Percentiles rank a stretch among this genome's conserved stretches.
Conservation (phyloP, 1,140 invertebrate genomes). For the Vanessa atalanta region DNA sequence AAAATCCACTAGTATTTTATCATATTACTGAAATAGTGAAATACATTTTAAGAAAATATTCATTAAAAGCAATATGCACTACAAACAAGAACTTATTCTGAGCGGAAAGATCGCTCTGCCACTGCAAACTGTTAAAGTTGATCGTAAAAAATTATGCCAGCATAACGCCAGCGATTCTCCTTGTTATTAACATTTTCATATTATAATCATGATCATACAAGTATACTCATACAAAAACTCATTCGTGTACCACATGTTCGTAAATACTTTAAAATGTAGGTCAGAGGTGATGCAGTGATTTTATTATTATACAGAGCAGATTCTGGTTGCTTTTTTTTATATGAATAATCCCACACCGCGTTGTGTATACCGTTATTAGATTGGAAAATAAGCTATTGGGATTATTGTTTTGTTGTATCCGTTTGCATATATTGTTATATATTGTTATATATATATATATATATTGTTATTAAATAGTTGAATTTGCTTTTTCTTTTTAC, state of each 20-base stretch:
- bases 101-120: conserved; percentile 11
- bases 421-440: too few relatives aligned
- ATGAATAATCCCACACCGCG: too few relatives aligned
- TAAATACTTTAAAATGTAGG: conserved; percentile 12
- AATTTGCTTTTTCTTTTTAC: too few relatives aligned
- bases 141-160: conserved; percentile 21
- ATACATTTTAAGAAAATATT: not conserved
- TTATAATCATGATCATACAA: conserved; percentile 18
- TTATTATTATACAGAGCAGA: conserved; percentile 1
- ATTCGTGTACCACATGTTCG: conserved; percentile 17
- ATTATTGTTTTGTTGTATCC: too few relatives aligned
- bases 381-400: too few relatives aligned
- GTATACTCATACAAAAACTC: conserved; percentile 19
- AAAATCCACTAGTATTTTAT: too few relatives aligned
- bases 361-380: too few relatives aligned
- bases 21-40: too few relatives aligned
- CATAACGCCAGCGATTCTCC: not conserved
- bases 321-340: not conserved
- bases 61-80: not conserved
- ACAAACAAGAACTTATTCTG: conserved; percentile 14
- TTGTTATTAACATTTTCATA: conserved; percentile 15
- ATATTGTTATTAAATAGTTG: too few relatives aligned
- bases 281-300: conserved; percentile 15
- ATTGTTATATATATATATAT: too few relatives aligned
- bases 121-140: conserved; percentile 10